Conservation (phyloP, 2,888 invertebrate species). For the Cinara cedri region DNA sequence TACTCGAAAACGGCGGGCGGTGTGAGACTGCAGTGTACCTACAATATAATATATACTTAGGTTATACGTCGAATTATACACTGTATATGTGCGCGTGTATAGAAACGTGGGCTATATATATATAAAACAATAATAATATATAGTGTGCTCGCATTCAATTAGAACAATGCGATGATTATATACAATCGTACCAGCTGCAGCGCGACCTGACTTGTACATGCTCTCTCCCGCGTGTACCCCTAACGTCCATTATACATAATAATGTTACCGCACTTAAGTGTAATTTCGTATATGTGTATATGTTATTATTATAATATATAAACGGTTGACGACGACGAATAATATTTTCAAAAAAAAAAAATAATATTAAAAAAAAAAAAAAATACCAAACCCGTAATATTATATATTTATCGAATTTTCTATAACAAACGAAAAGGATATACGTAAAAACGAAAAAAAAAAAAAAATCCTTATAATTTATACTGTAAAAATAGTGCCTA, state of each 20-base stretch:
- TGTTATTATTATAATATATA: too few relatives aligned
- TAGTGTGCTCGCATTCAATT: conserved; percentile 28
- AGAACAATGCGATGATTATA: conserved; percentile 45
- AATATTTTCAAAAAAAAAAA: conserved; percentile 18
- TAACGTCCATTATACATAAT: background rate
- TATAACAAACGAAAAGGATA: background rate
- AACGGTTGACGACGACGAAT: conserved; percentile 2
- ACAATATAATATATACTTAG: too few relatives aligned
- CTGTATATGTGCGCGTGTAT: too few relatives aligned
- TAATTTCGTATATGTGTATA: conserved; percentile 51
- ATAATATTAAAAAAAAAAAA: conserved; percentile 4
- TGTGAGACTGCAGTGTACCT: conserved; percentile 12
- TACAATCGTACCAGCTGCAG: conserved; percentile 18
- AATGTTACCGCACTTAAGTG: conserved; percentile 50
- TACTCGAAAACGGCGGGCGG: conserved; percentile 20
- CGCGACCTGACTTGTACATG: too few relatives aligned
- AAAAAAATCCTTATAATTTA: conserved; percentile 47
- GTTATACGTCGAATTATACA: too few relatives aligned
- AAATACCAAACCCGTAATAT: conserved; percentile 13
- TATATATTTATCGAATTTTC: conserved; percentile 11
- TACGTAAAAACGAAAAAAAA: background rate
- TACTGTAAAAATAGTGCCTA: background rate
- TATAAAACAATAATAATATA: too few relatives aligned
- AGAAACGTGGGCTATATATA: too few relatives aligned
- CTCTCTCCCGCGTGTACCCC: background rate